Evolutionary conservation across 1,140 invertebrate species (phyloP).

Genomic region (Holotrichia oblita): DNA sequence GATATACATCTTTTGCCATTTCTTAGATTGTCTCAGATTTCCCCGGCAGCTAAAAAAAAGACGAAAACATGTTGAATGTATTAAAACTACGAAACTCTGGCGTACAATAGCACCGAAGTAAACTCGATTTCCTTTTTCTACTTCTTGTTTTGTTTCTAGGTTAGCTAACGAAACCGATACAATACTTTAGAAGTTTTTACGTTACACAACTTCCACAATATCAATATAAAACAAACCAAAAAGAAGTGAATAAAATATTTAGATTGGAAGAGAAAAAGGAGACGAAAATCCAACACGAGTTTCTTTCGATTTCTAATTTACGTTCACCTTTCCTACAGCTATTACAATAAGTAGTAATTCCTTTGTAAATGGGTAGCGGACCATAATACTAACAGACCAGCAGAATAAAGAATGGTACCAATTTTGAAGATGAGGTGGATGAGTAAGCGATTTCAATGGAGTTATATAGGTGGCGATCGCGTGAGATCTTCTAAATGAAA

Average conservation of each 20-base stretch:
- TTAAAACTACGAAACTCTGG: constrained; percentile 8
- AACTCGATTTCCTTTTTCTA: background rate
- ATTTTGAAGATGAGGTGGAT: background rate
- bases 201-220: background rate
- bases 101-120: background rate
- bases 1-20: background rate
- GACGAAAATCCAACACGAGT: background rate
- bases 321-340: background rate
- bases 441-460: background rate
- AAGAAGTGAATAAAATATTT: background rate
- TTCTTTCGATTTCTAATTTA: background rate
- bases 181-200: background rate
- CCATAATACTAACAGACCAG: background rate
- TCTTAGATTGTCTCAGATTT: background rate
- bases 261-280: background rate
- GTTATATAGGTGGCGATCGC: background rate
- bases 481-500: background rate
- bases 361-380: background rate
- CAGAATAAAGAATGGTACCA: background rate
- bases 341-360: background rate
- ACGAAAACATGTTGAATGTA: background rate
- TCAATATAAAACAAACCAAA: background rate
- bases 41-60: background rate
- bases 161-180: background rate
- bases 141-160: background rate